Evolutionary conservation across 2,113 vertebrate genomes (phyloP).

Genomic region (Sigmodon hispidus): DNA sequence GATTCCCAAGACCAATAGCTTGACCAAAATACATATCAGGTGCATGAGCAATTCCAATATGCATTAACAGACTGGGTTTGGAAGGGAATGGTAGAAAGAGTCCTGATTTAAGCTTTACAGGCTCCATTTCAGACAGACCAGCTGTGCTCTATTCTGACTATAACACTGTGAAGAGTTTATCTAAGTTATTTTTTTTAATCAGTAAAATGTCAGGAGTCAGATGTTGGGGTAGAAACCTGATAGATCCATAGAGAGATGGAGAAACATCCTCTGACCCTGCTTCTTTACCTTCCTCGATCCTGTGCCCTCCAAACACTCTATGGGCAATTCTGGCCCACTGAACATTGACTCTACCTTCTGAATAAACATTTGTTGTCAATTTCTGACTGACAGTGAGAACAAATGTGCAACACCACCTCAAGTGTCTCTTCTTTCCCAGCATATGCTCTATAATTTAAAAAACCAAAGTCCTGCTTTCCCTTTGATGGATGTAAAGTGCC

Average conservation of each 20-base stretch:
- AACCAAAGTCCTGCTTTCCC: neutral
- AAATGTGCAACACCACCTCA: neutral
- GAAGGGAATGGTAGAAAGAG: neutral
- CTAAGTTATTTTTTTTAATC: neutral
- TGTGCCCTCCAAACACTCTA: neutral
- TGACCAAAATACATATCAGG: neutral
- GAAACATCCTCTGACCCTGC: neutral
- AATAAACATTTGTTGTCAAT: neutral
- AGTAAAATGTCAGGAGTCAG: neutral
- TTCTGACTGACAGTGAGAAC: neutral
- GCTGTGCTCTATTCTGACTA: neutral
- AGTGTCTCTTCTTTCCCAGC: neutral
- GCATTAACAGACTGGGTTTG: neutral
- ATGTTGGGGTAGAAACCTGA: neutral
- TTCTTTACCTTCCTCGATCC: neutral
- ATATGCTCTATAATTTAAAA: neutral
- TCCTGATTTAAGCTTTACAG: neutral
- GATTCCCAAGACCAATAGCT: neutral
- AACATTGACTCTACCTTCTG: neutral
- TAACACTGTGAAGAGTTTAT: neutral
- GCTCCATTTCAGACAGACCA: constrained; percentile 11
- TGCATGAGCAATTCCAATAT: neutral
- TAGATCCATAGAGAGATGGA: neutral
- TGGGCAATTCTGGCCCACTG: neutral
- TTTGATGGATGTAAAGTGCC: neutral